Evolutionary conservation across 2,888 invertebrate genomes (phyloP).

Genomic region (Cordylochernes scorpioides): DNA sequence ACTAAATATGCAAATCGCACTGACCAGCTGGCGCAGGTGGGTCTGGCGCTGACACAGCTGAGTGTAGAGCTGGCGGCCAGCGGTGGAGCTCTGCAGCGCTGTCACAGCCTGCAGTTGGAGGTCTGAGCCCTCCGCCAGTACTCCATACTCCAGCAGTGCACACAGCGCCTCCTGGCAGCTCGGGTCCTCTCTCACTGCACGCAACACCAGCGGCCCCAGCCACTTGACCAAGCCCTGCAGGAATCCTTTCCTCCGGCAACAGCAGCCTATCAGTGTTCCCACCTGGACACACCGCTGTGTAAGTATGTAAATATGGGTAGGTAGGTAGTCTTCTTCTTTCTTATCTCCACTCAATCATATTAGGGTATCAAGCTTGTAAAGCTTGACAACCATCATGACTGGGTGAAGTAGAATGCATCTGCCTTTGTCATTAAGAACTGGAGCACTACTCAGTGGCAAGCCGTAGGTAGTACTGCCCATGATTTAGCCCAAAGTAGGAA

Average conservation of each 20-base stretch:
- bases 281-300: conserved; percentile 18
- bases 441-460: too few species aligned
- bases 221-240: conserved; percentile 37
- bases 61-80: conserved; percentile 39
- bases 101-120: conserved; percentile 38
- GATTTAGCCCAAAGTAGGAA: too few species aligned
- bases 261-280: conserved; percentile 33
- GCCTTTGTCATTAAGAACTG: too few species aligned
- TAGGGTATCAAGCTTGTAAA: too few species aligned
- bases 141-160: conserved; percentile 47
- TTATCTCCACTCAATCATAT: too few species aligned
- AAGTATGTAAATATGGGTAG: too few species aligned
- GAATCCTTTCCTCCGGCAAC: conserved; percentile 42
- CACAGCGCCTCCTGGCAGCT: conserved; percentile 35
- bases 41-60: conserved; percentile 43
- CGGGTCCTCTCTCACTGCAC: conserved; percentile 35
- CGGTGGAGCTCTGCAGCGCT: conserved; percentile 39
- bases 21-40: conserved; percentile 41
- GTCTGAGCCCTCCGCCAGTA: conserved; percentile 31
- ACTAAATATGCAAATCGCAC: too few species aligned
- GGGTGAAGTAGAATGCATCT: too few species aligned
- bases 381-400: too few species aligned
- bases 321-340: too few species aligned
- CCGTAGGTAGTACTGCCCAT: too few species aligned
- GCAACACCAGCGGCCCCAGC: conserved; percentile 35